Base-by-base conservation (phyloP, 92 coral and sea anemone genomes). In the Phenganax marumi region DNA sequence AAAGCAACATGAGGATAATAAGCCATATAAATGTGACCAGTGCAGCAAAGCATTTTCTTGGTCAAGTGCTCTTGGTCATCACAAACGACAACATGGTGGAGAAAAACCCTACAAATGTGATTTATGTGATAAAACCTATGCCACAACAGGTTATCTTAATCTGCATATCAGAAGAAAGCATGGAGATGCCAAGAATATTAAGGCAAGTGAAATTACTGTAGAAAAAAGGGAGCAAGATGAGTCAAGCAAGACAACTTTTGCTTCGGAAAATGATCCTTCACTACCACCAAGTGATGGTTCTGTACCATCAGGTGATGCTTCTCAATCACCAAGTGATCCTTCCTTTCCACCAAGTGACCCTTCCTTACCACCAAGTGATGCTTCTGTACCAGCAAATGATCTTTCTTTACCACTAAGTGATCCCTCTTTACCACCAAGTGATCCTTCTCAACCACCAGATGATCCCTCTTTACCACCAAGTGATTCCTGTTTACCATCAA, bases 61-160 rank as follows among this genome's bases (percentile, higher is more conserved):
- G 72, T 66, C 72, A 25, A 66, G 72, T 66, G 72, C 72, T 33
- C 72, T 66, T 6, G 72, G 72, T 25, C 72, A 66, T 66, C 72
- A 66, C 72, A 66, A 66, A 22, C 72, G 72, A 66, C 72, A 66
- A 66, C 72, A 22, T 18, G 49, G 43, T n/a, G 72, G 72, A 25
- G 72, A 66, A 17, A 24, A 66, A 66, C 72, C 72, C 11, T 66
- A 66, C 12, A 47, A 13, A 1, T 66, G 72, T 33, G 50, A 23
- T 14, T 3, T 19, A 25, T 66, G 72, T 66, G 72, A 49, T 25
- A 66, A 49, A 10, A 66, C 72, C 12, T 66, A 25, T 66, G 72
- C 72, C 24, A 47, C 26, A 66, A 66, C 72, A 10, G 72, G 72
- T 25, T 66, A 66, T 19, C 72, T 66, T 19, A 66, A 66, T 33